Evolutionary conservation across 2,113 vertebrate species (phyloP).

Genomic region (Chloroceryle aenea): DNA sequence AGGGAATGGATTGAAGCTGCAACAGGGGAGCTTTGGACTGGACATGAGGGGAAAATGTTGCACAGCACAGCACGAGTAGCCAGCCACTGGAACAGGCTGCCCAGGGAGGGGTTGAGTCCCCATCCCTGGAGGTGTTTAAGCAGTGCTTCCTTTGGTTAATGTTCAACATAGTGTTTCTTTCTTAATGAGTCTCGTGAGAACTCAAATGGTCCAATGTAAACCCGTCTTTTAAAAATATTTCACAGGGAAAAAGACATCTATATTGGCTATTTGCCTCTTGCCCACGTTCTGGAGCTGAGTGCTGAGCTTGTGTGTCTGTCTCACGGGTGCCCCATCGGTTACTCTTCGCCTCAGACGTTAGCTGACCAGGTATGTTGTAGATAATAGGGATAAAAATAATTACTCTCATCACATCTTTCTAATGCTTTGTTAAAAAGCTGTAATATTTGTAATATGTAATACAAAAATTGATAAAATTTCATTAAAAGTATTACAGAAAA

Average conservation of each 20-base stretch:
- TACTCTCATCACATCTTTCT: not conserved
- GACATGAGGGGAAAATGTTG: too few relatives aligned
- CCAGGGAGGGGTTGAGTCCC: too few relatives aligned
- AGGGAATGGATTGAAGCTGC: too few relatives aligned
- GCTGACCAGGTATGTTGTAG: constrained; percentile 86
- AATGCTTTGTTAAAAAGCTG: not conserved
- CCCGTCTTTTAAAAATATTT: not conserved
- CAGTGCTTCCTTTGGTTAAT: not conserved
- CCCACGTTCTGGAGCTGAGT: constrained; percentile 93
- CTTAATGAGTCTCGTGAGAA: not conserved
- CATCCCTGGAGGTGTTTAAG: too few relatives aligned
- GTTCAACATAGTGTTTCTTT: not conserved
- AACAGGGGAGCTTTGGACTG: too few relatives aligned
- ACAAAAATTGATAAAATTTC: too few relatives aligned
- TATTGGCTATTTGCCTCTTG: constrained; percentile 93
- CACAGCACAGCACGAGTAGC: too few relatives aligned
- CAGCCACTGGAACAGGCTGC: too few relatives aligned
- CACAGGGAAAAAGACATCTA: constrained; percentile 90
- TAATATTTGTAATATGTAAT: too few relatives aligned
- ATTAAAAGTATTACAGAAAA: not conserved
- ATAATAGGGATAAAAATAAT: rapidly evolving
- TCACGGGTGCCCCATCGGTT: constrained; percentile 91
- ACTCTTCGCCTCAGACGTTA: constrained; percentile 93
- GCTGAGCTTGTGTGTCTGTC: constrained; percentile 91
- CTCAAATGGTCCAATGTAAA: not conserved